Evolutionary conservation across 2,888 invertebrate species (phyloP), one percentile per base, ranked within the genome.

Genomic region (Xestobium rufovillosum): DNA sequence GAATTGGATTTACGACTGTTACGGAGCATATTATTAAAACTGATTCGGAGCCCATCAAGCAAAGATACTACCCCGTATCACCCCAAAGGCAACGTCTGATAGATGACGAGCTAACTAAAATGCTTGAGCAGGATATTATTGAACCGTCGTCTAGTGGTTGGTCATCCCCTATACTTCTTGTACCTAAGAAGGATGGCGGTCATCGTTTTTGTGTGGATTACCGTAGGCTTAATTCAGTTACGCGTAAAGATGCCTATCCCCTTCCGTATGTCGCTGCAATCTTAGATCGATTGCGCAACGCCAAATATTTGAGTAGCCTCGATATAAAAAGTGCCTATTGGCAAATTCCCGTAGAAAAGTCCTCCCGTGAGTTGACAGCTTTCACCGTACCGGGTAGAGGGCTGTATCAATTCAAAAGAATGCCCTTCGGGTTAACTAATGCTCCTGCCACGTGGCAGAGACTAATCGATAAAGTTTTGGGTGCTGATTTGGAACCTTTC

Each of bases 251-350:
- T n/a, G n/a, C n/a, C n/a, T n/a, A n/a, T n/a, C n/a, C n/a, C n/a
- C n/a, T n/a, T n/a, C n/a, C n/a, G n/a, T n/a, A n/a, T n/a, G n/a
- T n/a, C n/a, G n/a, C n/a, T n/a, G 6, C 8, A 11, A 6, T 28
- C 9, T n/a, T 28, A 28, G 31, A 39, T 37, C 34, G 40, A 49
- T 46, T 42, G n/a, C 6, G 8, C 6, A 23, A 23, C 23, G n/a
- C 6, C 23, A n/a, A 23, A 8, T 23, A 23, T 28, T 25, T 8
- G 30, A 36, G n/a, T 36, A 36, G 19, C 23, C 36, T 8, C n/a
- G n/a, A n/a, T n/a, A n/a, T n/a, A n/a, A n/a, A n/a, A n/a, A n/a
- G n/a, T n/a, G n/a, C n/a, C n/a, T 36, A 36, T n/a, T 30, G 30
- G 28, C 34, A 34, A 16, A 34, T 28, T 13, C 26, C 34, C 6